Evolutionary conservation across 1,140 invertebrate species (phyloP).

Genomic region (Trichonephila inaurata): DNA sequence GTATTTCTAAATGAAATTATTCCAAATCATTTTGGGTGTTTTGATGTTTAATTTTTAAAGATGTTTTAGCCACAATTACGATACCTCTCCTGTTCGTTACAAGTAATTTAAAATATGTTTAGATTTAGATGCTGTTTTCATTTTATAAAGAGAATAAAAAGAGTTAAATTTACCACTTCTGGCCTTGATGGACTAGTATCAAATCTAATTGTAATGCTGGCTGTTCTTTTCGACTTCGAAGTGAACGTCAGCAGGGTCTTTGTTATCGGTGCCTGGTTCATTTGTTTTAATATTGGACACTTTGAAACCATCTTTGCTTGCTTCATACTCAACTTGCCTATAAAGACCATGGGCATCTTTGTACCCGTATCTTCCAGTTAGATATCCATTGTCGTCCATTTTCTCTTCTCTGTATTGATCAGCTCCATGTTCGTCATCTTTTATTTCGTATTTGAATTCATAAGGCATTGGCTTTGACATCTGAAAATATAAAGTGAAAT

Average conservation of each 20-base stretch:
- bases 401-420: conserved; percentile 77
- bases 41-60: too few species aligned
- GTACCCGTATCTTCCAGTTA: conserved; percentile 77
- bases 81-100: too few species aligned
- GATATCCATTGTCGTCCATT: conserved; percentile 76
- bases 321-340: conserved; percentile 77
- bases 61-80: too few species aligned
- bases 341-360: conserved; percentile 76
- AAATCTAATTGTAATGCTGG: background rate
- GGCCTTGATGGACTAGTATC: background rate
- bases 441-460: conserved; percentile 77
- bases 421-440: conserved; percentile 77
- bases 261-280: conserved; percentile 75
- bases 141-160: background rate
- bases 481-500: background rate
- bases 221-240: conserved; percentile 61
- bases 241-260: conserved; percentile 69
- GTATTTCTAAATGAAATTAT: too few species aligned
- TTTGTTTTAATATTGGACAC: conserved; percentile 77
- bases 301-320: conserved; percentile 77
- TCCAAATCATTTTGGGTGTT: too few species aligned
- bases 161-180: background rate
- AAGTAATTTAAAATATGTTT: too few species aligned
- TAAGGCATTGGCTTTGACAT: conserved; percentile 76
- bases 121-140: too few species aligned